These are phyloP conservation scores for Orchesella flavescens DNA, from an alignment of 2,888 invertebrate species.

Conservation along the genomic window DNA sequence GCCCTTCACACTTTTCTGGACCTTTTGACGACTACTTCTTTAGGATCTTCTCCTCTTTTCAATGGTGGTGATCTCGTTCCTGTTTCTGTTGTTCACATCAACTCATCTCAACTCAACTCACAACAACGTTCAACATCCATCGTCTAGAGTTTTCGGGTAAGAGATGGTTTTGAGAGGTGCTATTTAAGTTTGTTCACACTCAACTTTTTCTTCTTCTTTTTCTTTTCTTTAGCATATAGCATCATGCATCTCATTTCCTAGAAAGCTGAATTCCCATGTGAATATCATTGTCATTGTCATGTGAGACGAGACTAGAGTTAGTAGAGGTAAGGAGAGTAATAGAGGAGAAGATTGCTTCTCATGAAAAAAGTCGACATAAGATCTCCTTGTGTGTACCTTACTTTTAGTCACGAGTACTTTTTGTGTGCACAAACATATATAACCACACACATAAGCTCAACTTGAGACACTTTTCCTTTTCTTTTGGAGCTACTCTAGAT, in stretches of 20 bases:
- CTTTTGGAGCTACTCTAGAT: not conserved
- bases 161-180: conserved; percentile 7
- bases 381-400: not conserved
- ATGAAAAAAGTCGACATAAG: not conserved
- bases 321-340: conserved; percentile 42
- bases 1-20: too few relatives aligned
- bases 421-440: not conserved
- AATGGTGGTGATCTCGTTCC: not conserved
- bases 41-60: not conserved
- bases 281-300: conserved; percentile 65
- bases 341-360: conserved; percentile 51
- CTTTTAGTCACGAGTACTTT: not conserved
- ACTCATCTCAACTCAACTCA: not conserved
- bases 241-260: conserved; percentile 54
- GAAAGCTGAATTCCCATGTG: conserved; percentile 62
- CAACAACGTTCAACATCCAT: not conserved
- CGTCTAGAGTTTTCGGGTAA: not conserved
- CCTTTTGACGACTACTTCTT: too few relatives aligned
- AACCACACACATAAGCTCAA: not conserved
- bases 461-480: not conserved
- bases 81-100: not conserved
- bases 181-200: conserved; percentile 12
- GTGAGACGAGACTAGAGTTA: conserved; percentile 1
- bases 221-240: not conserved
- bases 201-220: not conserved